Evolutionary conservation across 2,888 invertebrate genomes (phyloP).

Genomic region (Helobdella robusta): DNA sequence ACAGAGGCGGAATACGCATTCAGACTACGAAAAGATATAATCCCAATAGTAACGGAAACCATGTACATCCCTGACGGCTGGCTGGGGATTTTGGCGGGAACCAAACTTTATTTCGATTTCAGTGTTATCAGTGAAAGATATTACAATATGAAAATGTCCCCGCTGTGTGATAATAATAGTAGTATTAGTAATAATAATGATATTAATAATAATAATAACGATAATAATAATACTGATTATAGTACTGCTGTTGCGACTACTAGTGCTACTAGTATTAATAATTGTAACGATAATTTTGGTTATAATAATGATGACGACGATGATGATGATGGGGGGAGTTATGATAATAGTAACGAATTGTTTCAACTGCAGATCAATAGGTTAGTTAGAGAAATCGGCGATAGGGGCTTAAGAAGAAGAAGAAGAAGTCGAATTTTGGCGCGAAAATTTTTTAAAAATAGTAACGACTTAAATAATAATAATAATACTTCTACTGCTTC

Average conservation of each 20-base stretch:
- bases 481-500: neutral
- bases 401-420: conserved; percentile 36
- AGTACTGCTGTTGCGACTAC: too few species aligned
- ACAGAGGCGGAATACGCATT: conserved; percentile 48
- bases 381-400: conserved; percentile 41
- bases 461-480: neutral
- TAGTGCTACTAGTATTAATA: neutral
- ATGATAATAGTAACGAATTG: conserved; percentile 4
- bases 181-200: too few species aligned
- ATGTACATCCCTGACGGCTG: conserved; percentile 47
- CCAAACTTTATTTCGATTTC: conserved; percentile 45
- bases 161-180: neutral
- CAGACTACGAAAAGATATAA: conserved; percentile 43
- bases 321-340: neutral
- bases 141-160: neutral
- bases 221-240: too few species aligned
- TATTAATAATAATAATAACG: too few species aligned
- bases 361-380: conserved; percentile 37
- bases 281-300: neutral
- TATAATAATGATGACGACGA: too few species aligned
- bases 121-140: conserved; percentile 28
- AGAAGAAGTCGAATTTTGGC: neutral
- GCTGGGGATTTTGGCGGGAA: conserved; percentile 47
- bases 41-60: conserved; percentile 43
- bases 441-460: neutral